Conservation (phyloP, 2,113 vertebrate species). For the Butorides virescens region DNA sequence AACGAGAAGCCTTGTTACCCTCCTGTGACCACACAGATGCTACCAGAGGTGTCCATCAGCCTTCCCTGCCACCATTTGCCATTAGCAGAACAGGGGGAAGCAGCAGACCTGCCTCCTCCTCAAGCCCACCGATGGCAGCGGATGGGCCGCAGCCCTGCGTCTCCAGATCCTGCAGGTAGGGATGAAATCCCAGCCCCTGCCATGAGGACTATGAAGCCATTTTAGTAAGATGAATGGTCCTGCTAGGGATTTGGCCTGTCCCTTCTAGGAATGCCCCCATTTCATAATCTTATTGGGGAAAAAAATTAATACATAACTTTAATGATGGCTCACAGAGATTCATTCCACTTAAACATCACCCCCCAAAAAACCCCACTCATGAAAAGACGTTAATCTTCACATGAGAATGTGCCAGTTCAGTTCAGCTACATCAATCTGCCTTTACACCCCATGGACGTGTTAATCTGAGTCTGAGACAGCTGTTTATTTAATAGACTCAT, state of each 20-base stretch:
- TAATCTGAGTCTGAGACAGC: not conserved
- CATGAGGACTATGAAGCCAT: not conserved
- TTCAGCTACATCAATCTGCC: not conserved
- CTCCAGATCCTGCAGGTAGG: not conserved
- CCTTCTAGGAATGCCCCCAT: not conserved
- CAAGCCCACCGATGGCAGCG: accelerated
- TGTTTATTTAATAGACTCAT: not conserved
- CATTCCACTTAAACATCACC: not conserved
- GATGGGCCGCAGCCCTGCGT: accelerated
- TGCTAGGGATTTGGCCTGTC: not conserved
- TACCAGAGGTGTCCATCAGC: not conserved
- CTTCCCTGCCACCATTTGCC: not conserved
- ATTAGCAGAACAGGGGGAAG: not conserved
- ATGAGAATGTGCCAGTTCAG: not conserved
- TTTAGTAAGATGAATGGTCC: not conserved
- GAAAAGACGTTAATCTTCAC: not conserved
- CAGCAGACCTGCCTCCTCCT: not conserved
- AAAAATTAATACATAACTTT: not conserved
- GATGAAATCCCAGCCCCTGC: not conserved
- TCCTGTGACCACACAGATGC: not conserved
- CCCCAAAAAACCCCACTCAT: not conserved
- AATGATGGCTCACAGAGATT: not conserved
- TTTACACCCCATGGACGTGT: not conserved
- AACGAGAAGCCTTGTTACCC: not conserved
- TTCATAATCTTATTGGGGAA: not conserved